These are phyloP conservation scores for Dendropsophus ebraccatus DNA, from an alignment of 2,113 vertebrate species.

Conservation along the genomic window DNA sequence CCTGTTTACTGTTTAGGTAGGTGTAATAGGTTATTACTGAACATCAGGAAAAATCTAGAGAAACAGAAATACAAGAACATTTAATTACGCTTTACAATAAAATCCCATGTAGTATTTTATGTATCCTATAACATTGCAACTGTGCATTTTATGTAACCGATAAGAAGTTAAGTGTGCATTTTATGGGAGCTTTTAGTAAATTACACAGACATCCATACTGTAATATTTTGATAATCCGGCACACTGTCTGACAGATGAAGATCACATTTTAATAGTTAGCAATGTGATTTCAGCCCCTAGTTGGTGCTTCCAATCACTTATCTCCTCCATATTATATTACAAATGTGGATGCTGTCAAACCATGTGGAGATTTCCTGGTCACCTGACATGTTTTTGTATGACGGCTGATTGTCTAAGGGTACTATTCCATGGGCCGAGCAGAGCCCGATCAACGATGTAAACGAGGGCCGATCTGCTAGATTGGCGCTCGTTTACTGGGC, in stretches of 20 bases:
- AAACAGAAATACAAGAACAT: constrained; percentile 22
- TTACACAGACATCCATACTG: background rate
- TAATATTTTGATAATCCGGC: background rate
- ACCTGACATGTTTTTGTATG: background rate
- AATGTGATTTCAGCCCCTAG: background rate
- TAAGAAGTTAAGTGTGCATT: background rate
- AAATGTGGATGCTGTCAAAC: background rate
- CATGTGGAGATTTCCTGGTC: background rate
- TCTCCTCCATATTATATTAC: background rate
- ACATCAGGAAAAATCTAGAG: constrained; percentile 25
- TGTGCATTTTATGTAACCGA: background rate
- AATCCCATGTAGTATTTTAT: background rate
- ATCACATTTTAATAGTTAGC: background rate
- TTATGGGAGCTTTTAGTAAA: background rate
- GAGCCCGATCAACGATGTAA: too few species aligned
- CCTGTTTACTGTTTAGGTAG: constrained; percentile 45
- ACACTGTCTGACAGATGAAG: background rate
- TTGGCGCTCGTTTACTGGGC: too few species aligned
- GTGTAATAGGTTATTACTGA: constrained; percentile 41
- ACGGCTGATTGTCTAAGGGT: too few species aligned
- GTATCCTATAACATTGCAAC: background rate
- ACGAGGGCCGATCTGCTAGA: too few species aligned
- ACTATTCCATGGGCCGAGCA: too few species aligned
- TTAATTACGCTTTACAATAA: constrained; percentile 15
- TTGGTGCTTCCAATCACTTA: background rate